Base-by-base conservation (phyloP, 2,888 invertebrate species). In the Cylloceria caligata region DNA sequence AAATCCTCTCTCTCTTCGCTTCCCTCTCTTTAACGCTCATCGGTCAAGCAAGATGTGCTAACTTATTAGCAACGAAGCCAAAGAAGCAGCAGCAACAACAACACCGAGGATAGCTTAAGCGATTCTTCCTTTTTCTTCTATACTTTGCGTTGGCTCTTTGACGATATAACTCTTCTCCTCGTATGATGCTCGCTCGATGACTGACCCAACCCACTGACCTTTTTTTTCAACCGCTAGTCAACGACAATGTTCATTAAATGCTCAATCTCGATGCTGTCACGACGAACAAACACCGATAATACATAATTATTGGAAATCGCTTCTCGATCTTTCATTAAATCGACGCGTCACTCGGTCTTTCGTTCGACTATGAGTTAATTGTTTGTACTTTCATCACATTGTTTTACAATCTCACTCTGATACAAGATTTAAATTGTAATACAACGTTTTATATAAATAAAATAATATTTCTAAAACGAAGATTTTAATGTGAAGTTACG, bases 151-250 rank as follows among this genome's bases (percentile, higher is more conserved):
- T 16, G 55, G 9, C 16, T 34, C 39, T 27, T 27, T 13, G 16
- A 27, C n/a, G 36, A 39, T 55, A 39, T 52, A n/a, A n/a, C 9
- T 73, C 49, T 64, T 64, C 64, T 55, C 55, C 65, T 72, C 77
- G 69, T 64, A 71, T 65, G 69, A 71, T 64, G 39, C 45, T 27
- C 68, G 49, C 71, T 45, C 77, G 71, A 71, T 57, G 71, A 77
- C 64, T 52, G 77, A 77, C 64, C 52, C 71, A 77, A 77, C 77
- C 71, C 77, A 71, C 62, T 77, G 64, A 77, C 64, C 77, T 62
- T 77, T 77, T 77, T 77, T 77, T 69, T 42, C 45, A 47, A 42
- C 24, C 45, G 55, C 27, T 36, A 24, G 19, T 68, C 52, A 16
- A 16, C n/a, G n/a, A 34, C 45, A 49, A 27, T 16, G 65, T 30